phyloP scores from a whole-genome alignment of 92 coral and sea anemone species.

The Porites evermanni region DNA sequence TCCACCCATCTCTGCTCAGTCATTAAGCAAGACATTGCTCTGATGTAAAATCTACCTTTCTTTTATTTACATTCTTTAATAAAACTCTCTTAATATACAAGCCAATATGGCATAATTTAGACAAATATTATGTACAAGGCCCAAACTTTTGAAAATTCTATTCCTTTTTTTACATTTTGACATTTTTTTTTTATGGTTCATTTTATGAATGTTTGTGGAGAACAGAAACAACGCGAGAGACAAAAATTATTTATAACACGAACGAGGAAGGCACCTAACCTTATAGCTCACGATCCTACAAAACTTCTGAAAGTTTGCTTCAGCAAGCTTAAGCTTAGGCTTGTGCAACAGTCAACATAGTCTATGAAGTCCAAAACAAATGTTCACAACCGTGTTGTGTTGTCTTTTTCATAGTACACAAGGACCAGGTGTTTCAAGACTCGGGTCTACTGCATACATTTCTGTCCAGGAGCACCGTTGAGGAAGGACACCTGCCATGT shows the following conservation, averaged over 20 bases:
- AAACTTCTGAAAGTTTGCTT: neutral
- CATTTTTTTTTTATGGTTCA: neutral
- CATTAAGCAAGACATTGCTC: neutral
- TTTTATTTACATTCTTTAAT: slow-evolving; percentile 66
- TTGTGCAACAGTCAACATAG: slow-evolving; percentile 2
- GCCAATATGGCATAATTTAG: slow-evolving; percentile 44
- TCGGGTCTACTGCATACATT: slow-evolving; percentile 95
- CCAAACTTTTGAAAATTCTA: slow-evolving; percentile 21
- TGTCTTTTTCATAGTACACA: slow-evolving; percentile 72
- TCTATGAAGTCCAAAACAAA: slow-evolving; percentile 2
- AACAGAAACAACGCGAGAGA: slow-evolving; percentile 4
- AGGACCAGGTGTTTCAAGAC: slow-evolving; percentile 99
- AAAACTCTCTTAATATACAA: slow-evolving; percentile 51
- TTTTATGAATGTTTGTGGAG: slow-evolving; percentile 26
- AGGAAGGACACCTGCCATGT: slow-evolving; percentile 96
- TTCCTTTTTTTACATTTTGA: slow-evolving; percentile 1
- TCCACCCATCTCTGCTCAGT: neutral
- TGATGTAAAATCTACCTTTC: neutral
- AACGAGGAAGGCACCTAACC: slow-evolving; percentile 2
- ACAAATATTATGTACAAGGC: slow-evolving; percentile 40
- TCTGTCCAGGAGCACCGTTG: slow-evolving; percentile 98
- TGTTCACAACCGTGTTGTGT: neutral
- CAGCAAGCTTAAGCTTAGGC: slow-evolving; percentile 20
- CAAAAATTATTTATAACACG: neutral
- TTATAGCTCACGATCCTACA: slow-evolving; percentile 8